phyloP scores from a whole-genome alignment of 1,140 invertebrate genomes.

The Rhopalosiphum padi region DNA sequence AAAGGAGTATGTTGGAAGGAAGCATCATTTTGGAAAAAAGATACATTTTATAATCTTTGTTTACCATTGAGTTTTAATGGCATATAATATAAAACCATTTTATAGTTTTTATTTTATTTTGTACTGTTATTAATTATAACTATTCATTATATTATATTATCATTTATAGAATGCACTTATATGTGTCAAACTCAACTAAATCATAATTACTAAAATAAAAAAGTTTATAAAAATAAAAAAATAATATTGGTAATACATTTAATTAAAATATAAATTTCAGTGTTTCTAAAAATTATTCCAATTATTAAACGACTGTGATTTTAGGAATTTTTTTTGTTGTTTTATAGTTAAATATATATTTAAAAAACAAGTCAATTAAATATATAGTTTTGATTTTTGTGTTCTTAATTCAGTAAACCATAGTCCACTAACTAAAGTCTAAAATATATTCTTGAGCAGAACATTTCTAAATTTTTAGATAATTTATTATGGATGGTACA shows the following conservation, averaged over 20 bases:
- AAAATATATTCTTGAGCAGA: neutral
- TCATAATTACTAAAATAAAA: neutral
- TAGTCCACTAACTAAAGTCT: too few species aligned
- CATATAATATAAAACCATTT: constrained; percentile 15
- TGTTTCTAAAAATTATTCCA: neutral
- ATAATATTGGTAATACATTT: neutral
- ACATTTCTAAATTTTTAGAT: neutral
- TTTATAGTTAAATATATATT: neutral
- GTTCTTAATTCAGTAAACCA: neutral
- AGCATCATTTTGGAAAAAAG: constrained; percentile 88
- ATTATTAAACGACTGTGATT: constrained; percentile 16
- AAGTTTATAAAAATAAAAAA: neutral
- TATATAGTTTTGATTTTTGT: neutral
- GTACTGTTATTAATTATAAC: neutral
- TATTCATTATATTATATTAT: neutral
- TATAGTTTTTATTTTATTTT: neutral
- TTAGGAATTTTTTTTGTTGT: neutral
- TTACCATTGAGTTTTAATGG: constrained; percentile 77
- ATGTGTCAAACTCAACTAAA: neutral
- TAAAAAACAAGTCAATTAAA: neutral
- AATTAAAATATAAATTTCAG: neutral
- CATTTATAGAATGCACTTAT: neutral
- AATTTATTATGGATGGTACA: too few species aligned
- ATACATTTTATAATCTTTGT: constrained; percentile 94
- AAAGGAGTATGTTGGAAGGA: constrained; percentile 95